A percentile compares a stretch with the other conserved stretches of the same genome.
Evolutionary conservation across 1,140 invertebrate genomes (phyloP).

Genomic region (Manduca sexta): DNA sequence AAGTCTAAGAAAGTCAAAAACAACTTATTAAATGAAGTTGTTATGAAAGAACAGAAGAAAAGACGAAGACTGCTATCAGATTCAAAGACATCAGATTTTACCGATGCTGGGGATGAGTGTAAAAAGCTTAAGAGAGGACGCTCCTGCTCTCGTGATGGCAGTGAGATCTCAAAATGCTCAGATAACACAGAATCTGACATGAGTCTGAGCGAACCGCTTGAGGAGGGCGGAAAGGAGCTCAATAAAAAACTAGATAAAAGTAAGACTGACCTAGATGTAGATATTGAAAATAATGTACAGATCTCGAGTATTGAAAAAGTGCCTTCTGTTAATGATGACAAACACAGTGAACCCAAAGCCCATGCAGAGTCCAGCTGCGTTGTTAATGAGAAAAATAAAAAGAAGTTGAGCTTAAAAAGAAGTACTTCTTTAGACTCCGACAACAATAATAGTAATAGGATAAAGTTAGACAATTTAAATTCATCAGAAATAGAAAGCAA

Average conservation of each 20-base stretch:
- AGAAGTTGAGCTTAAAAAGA: conserved; percentile 67
- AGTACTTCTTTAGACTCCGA: conserved; percentile 69
- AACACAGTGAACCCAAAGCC: conserved; percentile 49
- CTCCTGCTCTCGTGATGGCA: conserved; percentile 74
- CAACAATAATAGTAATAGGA: conserved; percentile 72
- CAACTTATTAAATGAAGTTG: conserved; percentile 69
- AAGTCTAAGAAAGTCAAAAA: conserved; percentile 75
- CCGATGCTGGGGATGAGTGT: conserved; percentile 58
- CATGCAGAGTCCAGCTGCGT: conserved; percentile 53
- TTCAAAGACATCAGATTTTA: conserved; percentile 42
- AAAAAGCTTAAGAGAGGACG: conserved; percentile 74
- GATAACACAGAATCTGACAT: conserved; percentile 77
- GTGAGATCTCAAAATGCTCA: conserved; percentile 74
- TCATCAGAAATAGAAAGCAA: conserved; percentile 60
- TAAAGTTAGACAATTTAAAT: conserved; percentile 66
- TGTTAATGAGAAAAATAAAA: conserved; percentile 52
- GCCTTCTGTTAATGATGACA: conserved; percentile 66
- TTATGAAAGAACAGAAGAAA: conserved; percentile 69
- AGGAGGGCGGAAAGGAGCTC: conserved; percentile 58
- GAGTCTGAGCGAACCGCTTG: conserved; percentile 74
- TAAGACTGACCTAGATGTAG: conserved; percentile 69
- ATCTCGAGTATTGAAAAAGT: conserved; percentile 69
- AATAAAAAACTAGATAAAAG: conserved; percentile 69
- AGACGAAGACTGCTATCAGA: conserved; percentile 63
- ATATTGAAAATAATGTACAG: conserved; percentile 70